Conservation (phyloP, 1,140 invertebrate species). For the Polypedilum pembai region DNA sequence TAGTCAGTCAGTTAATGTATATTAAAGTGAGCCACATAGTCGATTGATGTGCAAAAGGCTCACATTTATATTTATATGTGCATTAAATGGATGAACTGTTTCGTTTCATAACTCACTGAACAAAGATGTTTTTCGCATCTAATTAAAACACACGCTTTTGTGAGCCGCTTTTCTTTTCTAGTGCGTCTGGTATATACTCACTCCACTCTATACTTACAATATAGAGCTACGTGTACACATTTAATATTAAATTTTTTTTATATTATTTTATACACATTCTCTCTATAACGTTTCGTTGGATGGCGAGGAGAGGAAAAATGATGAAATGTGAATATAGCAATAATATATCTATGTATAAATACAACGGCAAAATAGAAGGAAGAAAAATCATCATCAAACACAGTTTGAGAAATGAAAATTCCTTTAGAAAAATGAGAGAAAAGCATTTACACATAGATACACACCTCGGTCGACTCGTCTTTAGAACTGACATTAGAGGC, state of each 20-base stretch:
- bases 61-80: neutral
- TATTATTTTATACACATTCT: neutral
- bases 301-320: neutral
- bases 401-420: neutral
- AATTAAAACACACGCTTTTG: constrained; percentile 13
- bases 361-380: neutral
- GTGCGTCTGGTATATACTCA: neutral
- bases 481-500: neutral
- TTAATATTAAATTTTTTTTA: neutral
- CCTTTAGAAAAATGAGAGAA: neutral
- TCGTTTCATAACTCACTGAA: constrained; percentile 26
- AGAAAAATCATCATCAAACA: neutral
- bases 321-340: neutral
- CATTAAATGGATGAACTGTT: constrained; percentile 26
- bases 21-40: constrained; percentile 10
- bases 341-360: neutral
- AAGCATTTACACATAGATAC: neutral
- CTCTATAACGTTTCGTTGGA: too few relatives aligned
- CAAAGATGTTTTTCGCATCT: constrained; percentile 23
- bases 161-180: constrained; percentile 10
- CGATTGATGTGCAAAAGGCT: constrained; percentile 16
- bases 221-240: neutral
- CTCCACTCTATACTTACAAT: neutral
- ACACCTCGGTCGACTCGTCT: neutral
- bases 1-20: neutral